phyloP scores from a whole-genome alignment of 2,113 vertebrate genomes.

The Bombycilla garrulus region DNA sequence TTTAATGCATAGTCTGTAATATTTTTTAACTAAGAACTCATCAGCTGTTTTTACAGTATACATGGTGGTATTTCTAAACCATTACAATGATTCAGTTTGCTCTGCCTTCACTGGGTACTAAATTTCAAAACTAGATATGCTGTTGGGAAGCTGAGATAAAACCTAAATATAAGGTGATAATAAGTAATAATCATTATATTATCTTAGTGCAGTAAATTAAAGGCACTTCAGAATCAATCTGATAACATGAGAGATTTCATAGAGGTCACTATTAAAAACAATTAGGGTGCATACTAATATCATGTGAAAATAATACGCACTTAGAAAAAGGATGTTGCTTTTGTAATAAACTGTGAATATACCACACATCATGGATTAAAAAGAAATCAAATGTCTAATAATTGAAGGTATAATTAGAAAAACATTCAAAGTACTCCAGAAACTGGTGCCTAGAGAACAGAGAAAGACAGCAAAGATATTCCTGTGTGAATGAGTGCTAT shows the following conservation, averaged over 20 bases:
- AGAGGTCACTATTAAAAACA: neutral
- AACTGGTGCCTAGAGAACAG: neutral
- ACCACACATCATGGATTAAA: fast-evolving
- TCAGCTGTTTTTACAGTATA: neutral
- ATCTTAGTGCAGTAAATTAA: neutral
- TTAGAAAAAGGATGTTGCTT: neutral
- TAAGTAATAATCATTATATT: neutral
- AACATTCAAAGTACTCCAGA: neutral
- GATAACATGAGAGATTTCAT: neutral
- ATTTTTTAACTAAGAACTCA: neutral
- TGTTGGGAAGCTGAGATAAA: neutral
- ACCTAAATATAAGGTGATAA: neutral
- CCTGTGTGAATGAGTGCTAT: neutral
- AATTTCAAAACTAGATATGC: neutral
- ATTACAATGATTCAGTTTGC: neutral
- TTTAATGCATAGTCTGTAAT: neutral
- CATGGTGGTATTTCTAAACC: neutral
- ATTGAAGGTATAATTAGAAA: neutral
- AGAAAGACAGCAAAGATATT: neutral
- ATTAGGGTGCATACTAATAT: neutral
- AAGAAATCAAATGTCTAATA: neutral
- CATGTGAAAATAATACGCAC: neutral
- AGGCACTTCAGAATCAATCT: neutral
- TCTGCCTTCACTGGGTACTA: neutral
- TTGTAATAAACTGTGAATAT: neutral